Evolutionary conservation across 2,113 vertebrate species (phyloP).

Genomic region (Ibidorhyncha struthersii): DNA sequence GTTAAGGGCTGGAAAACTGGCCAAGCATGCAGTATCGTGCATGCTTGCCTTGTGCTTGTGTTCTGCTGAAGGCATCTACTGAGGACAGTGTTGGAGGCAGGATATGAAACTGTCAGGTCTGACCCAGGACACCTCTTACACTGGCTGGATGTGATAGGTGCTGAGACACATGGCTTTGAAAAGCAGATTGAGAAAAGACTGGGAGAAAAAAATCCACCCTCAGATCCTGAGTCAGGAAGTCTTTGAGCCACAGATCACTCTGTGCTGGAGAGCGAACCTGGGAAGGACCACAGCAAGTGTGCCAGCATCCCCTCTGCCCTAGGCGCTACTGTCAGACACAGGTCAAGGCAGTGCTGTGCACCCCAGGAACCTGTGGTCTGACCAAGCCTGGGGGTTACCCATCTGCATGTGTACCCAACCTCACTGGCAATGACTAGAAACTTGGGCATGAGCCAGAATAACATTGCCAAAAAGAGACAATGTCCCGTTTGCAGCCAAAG

Average conservation of each 20-base stretch:
- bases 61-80: neutral
- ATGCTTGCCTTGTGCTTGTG: neutral
- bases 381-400: neutral
- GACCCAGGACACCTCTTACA: neutral
- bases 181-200: neutral
- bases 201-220: neutral
- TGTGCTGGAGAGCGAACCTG: neutral
- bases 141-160: neutral
- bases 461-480: neutral
- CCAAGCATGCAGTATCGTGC: neutral
- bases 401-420: neutral
- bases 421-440: neutral
- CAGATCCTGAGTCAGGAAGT: neutral
- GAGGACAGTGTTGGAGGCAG: neutral
- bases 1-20: neutral
- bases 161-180: neutral
- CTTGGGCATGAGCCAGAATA: neutral
- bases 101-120: neutral
- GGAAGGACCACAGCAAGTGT: neutral
- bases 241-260: neutral
- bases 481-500: neutral
- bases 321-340: neutral
- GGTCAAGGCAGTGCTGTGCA: neutral
- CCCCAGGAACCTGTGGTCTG: neutral
- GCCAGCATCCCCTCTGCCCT: neutral